Conservation (phyloP, 2,888 invertebrate species). For the Campoletis raptor region DNA sequence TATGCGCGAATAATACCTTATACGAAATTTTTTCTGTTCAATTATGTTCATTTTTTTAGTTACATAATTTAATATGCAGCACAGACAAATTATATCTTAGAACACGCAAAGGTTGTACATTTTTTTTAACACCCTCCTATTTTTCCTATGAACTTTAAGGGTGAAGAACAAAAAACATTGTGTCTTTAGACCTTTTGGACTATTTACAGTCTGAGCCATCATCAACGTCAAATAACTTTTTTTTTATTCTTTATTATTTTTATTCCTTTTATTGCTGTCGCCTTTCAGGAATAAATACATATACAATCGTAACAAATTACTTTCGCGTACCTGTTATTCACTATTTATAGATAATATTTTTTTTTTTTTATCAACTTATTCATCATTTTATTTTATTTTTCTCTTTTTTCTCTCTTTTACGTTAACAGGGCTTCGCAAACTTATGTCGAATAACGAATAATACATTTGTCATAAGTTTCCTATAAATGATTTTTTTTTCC, state of each 20-base stretch:
- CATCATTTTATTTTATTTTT: constrained; percentile 30
- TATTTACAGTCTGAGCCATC: constrained; percentile 26
- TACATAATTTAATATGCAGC: constrained; percentile 72
- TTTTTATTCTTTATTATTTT: constrained; percentile 27
- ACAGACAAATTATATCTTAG: constrained; percentile 73
- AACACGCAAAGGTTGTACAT: constrained; percentile 62
- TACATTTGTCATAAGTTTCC: constrained; percentile 48
- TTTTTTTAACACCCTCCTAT: constrained; percentile 46
- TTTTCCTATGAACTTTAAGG: constrained; percentile 2
- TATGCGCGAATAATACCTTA: constrained; percentile 52
- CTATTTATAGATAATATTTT: constrained; percentile 52
- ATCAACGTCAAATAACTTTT: constrained; percentile 33
- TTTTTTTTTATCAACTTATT: constrained; percentile 31
- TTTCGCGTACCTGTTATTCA: constrained; percentile 67
- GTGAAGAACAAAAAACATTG: background rate
- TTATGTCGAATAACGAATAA: constrained; percentile 58
- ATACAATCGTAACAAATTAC: constrained; percentile 73
- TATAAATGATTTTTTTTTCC: constrained; percentile 31
- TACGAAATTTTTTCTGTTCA: constrained; percentile 48
- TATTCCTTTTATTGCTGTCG: constrained; percentile 67
- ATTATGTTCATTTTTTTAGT: constrained; percentile 62
- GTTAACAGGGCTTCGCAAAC: constrained; percentile 57
- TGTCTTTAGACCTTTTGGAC: background rate
- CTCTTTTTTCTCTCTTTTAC: constrained; percentile 30
- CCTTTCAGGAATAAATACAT: constrained; percentile 67